Conservation (phyloP, 2,888 invertebrate species). For the Nemotelus pantherinus region DNA sequence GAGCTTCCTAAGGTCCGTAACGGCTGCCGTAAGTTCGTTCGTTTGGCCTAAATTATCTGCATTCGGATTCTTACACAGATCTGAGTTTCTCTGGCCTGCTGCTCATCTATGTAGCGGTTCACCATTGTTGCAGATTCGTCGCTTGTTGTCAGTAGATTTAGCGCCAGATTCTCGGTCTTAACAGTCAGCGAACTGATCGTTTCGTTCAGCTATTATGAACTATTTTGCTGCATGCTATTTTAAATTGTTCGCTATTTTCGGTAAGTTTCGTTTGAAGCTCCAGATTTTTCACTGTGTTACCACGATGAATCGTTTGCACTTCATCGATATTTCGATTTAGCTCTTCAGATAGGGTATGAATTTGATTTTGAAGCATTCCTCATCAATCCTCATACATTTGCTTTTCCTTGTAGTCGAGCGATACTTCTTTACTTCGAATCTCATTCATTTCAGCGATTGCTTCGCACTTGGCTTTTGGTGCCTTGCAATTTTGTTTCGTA, state of each 20-base stretch:
- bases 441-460: slow-evolving; percentile 83
- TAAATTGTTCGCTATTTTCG: slow-evolving; percentile 82
- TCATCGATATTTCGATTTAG: slow-evolving; percentile 83
- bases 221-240: slow-evolving; percentile 75
- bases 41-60: slow-evolving; percentile 83
- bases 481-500: slow-evolving; percentile 78
- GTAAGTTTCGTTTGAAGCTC: slow-evolving; percentile 79
- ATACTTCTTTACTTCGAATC: slow-evolving; percentile 80
- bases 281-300: slow-evolving; percentile 73
- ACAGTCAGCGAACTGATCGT: slow-evolving; percentile 74
- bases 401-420: slow-evolving; percentile 83
- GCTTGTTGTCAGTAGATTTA: slow-evolving; percentile 77
- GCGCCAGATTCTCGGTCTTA: slow-evolving; percentile 75
- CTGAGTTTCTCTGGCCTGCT: slow-evolving; percentile 84
- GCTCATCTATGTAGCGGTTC: slow-evolving; percentile 81
- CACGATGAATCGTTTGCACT: slow-evolving; percentile 78
- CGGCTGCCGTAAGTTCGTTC: slow-evolving; percentile 79
- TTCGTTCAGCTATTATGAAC: slow-evolving; percentile 71
- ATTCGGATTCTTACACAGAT: slow-evolving; percentile 82
- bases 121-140: slow-evolving; percentile 75
- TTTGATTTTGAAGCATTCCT: slow-evolving; percentile 85
- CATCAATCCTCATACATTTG: slow-evolving; percentile 82
- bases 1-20: slow-evolving; percentile 78
- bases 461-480: slow-evolving; percentile 84
- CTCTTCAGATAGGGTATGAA: slow-evolving; percentile 81